A percentile compares a stretch with the other conserved stretches of the same genome.
Evolutionary conservation across 2,113 vertebrate genomes (phyloP).

Genomic region (Menura novaehollandiae): DNA sequence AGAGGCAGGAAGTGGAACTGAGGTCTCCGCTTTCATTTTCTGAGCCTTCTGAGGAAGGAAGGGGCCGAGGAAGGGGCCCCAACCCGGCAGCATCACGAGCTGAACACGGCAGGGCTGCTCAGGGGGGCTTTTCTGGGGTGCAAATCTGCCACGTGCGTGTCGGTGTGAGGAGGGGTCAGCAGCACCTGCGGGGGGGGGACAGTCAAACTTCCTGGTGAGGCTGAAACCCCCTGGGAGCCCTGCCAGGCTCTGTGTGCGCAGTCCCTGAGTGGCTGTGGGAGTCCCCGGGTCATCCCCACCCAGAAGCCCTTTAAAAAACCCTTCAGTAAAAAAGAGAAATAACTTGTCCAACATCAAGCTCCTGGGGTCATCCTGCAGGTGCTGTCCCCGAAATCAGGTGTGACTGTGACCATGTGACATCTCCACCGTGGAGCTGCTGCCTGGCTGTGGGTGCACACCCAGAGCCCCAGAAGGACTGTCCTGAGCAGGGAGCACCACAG

Average conservation of each 20-base stretch:
- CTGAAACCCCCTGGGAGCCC: accelerated
- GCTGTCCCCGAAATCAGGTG: background rate
- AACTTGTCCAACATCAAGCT: background rate
- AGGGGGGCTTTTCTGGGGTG: background rate
- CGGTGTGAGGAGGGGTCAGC: background rate
- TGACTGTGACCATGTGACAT: background rate
- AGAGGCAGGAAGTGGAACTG: background rate
- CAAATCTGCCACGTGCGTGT: accelerated
- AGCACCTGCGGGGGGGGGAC: accelerated
- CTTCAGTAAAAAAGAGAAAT: background rate
- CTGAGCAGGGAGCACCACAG: background rate
- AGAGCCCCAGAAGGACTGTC: background rate
- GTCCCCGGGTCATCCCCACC: background rate
- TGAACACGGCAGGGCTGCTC: background rate
- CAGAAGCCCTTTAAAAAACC: background rate
- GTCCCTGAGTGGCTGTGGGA: background rate
- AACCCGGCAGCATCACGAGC: background rate
- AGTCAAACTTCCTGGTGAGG: background rate
- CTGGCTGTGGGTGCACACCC: background rate
- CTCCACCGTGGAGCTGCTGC: background rate
- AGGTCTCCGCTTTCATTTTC: background rate
- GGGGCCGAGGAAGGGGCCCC: background rate
- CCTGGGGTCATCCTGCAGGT: background rate
- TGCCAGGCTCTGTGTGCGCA: background rate
- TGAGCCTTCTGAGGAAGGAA: background rate